Evolutionary conservation across 2,888 invertebrate species (phyloP), one percentile per base, ranked within the genome.

Genomic region (Synanthedon vespiformis): DNA sequence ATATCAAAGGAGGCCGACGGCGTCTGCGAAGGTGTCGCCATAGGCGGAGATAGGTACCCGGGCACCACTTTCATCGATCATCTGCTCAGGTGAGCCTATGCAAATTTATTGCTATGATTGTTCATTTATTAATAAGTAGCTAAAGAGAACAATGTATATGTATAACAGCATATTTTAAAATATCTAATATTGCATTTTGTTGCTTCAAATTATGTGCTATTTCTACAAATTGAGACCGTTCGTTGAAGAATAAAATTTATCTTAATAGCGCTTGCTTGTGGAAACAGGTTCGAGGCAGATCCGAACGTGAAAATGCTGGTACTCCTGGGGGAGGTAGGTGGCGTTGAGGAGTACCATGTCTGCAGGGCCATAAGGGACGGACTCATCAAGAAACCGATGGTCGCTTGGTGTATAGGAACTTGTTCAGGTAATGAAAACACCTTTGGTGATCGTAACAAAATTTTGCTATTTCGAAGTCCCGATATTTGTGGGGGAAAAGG

Each of bases 41-140:
- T 99, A 67, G 97, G 97, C 4, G 99, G 99, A 0, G 99, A 99
- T 84, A 90, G 96, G 41, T 99, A 99, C 80, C 99, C 99, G 0
- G 99, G 98, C 16, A 97, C 98, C 52, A 98, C 97, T 0, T 99
- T 99, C 86, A 95, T 98, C 89, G 98, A 99, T 80, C 99, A 99
- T 72, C 92, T 99, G 57, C 80, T 97, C 73, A 93, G 99, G 75
- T 95, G 57, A 50, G 16, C 6, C 49, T 22, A 49, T 44, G 14
- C 49, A 16, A 5, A 18, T 18, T 49, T 0, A 2, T 44, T 13
- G 0, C 44, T 44, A 14, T 44, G 12, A 13, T 44, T 13, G 10
- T 10, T 34, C 1, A 34, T 10, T 34, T 2, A 34, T 34, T 34
- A 2, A 10, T 34, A 2, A 10, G 2, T 34, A 34, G 22, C 4